Evolutionary conservation across 2,888 invertebrate species (phyloP).

Genomic region (Thymelicus acteon): DNA sequence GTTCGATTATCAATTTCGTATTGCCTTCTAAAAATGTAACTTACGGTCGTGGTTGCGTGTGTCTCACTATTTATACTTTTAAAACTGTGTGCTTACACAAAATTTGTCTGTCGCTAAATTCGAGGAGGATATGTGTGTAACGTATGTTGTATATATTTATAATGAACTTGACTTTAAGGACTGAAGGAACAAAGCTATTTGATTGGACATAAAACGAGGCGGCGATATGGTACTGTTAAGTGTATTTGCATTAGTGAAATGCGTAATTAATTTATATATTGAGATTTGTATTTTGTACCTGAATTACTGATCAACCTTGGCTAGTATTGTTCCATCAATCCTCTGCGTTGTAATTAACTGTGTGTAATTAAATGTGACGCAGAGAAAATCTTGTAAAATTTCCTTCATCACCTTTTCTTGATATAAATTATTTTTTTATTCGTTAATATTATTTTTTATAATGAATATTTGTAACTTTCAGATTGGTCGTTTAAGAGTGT

Average conservation of each 20-base stretch:
- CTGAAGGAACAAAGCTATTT: conserved; percentile 37
- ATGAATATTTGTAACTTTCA: conserved; percentile 58
- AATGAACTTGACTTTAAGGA: conserved; percentile 35
- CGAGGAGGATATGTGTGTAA: conserved; percentile 39
- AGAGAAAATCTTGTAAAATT: conserved; percentile 17
- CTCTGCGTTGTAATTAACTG: neutral
- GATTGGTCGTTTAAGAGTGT: conserved; percentile 84
- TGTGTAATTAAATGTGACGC: neutral
- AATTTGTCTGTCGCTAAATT: conserved; percentile 34
- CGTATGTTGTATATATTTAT: conserved; percentile 43
- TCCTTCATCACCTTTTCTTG: conserved; percentile 20
- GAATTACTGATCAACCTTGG: conserved; percentile 18
- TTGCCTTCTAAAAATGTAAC: conserved; percentile 32
- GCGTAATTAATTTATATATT: conserved; percentile 23
- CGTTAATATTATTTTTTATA: conserved; percentile 26
- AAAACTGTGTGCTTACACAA: conserved; percentile 38
- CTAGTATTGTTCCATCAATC: conserved; percentile 32
- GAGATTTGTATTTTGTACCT: conserved; percentile 34
- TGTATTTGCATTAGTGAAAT: conserved; percentile 20
- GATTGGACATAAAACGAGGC: conserved; percentile 14
- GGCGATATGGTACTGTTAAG: conserved; percentile 29
- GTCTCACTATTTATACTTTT: conserved; percentile 29
- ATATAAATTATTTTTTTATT: conserved; percentile 25
- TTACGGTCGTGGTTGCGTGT: conserved; percentile 36
- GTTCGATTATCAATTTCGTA: conserved; percentile 30